These are phyloP conservation scores for Pardosa pseudoannulata DNA, from an alignment of 2,888 invertebrate genomes.

Conservation along the genomic window DNA sequence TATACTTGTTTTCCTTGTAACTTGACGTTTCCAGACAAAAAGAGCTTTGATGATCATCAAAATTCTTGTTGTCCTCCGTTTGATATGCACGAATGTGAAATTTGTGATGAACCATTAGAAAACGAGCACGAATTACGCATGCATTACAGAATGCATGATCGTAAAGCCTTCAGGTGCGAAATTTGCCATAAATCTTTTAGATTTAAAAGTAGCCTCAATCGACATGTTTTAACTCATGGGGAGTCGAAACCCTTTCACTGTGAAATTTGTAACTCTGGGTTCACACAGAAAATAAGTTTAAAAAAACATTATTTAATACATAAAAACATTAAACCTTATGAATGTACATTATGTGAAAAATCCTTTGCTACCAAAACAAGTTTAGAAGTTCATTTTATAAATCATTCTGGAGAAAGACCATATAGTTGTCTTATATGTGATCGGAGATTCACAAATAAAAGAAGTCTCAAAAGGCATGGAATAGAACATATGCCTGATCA, in stretches of 20 bases:
- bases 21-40: constrained; percentile 42
- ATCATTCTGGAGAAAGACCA: constrained; percentile 50
- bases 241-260: constrained; percentile 47
- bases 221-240: constrained; percentile 33
- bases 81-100: not conserved
- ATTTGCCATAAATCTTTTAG: constrained; percentile 35
- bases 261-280: constrained; percentile 41
- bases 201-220: constrained; percentile 48
- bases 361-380: constrained; percentile 36
- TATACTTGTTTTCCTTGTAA: constrained; percentile 52
- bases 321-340: constrained; percentile 49
- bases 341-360: constrained; percentile 36
- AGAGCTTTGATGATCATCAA: constrained; percentile 31
- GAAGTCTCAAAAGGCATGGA: constrained; percentile 51
- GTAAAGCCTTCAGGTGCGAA: constrained; percentile 13
- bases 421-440: constrained; percentile 42
- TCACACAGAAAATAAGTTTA: constrained; percentile 57
- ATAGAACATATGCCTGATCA: constrained; percentile 58
- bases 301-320: constrained; percentile 54
- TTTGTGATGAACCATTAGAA: constrained; percentile 20
- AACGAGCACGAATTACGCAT: constrained; percentile 12
- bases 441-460: constrained; percentile 26
- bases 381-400: constrained; percentile 25
- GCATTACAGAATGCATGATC: constrained; percentile 32
- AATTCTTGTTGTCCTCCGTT: not conserved